A percentile compares a stretch with the other conserved stretches of the same genome.
These are phyloP conservation scores for Acanthosoma haemorrhoidale DNA, from an alignment of 2,888 invertebrate genomes.

Conservation along the genomic window DNA sequence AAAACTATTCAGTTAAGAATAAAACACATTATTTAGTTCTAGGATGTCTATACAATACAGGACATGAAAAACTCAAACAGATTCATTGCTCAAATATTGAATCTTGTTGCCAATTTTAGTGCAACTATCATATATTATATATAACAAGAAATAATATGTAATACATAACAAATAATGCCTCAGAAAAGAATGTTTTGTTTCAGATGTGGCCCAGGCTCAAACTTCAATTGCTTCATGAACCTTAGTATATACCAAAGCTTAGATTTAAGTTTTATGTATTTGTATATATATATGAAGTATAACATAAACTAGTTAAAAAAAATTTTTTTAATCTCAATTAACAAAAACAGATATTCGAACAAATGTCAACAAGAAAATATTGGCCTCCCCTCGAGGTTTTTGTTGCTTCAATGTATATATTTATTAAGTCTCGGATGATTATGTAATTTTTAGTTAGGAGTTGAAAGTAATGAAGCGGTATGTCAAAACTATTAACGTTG, in stretches of 20 bases:
- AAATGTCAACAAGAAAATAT: neutral
- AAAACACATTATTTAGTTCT: too few species aligned
- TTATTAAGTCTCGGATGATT: constrained; percentile 16
- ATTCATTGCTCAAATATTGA: too few species aligned
- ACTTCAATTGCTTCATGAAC: constrained; percentile 21
- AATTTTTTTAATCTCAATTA: constrained; percentile 25
- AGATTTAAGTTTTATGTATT: constrained; percentile 25
- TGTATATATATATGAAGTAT: constrained; percentile 24
- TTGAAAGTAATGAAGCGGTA: constrained; percentile 14
- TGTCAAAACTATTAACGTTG: constrained; percentile 27
- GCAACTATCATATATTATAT: too few species aligned
- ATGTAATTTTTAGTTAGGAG: constrained; percentile 15
- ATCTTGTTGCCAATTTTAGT: too few species aligned
- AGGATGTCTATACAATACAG: too few species aligned
- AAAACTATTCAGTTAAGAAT: too few species aligned
- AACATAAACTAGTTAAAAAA: constrained; percentile 12
- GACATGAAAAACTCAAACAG: too few species aligned
- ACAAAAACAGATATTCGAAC: neutral
- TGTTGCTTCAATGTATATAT: constrained; percentile 19
- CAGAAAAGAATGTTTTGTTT: too few species aligned
- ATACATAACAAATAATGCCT: too few species aligned
- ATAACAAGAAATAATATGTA: too few species aligned
- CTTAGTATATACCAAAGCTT: constrained; percentile 31
- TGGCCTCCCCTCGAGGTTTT: constrained; percentile 8
- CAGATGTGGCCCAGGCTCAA: constrained; percentile 25